Evolutionary conservation across 2,797 vertebrate species (phyloP), one percentile per base, ranked within the genome.

Genomic region (Champsocephalus gunnari): DNA sequence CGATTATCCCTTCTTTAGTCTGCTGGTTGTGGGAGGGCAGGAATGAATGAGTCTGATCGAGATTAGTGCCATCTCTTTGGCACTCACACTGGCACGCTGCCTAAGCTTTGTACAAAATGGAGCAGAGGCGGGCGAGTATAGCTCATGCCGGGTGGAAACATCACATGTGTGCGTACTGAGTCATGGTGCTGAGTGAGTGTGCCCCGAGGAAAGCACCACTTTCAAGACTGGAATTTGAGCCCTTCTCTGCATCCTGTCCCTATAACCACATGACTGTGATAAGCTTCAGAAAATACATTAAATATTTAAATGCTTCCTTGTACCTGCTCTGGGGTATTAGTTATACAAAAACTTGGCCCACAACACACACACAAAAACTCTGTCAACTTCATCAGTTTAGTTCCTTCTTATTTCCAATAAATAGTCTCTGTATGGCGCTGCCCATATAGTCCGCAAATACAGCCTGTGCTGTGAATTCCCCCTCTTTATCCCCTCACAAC

Each of bases 401-500:
- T 67, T 82, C 54, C 41, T 70, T 70, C 53, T 67, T 50, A 63
- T 60, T 77, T 34, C 89, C 92, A 94, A 94, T 92, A 94, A 61
- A 88, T 90, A 93, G 93, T 94, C 69, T 83, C 82, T 84, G 76
- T 79, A 67, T 44, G 51, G 60, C 92, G 87, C 83, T 85, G 89
- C 91, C 91, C 85, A 92, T 62, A 61, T 67, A 79, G 88, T 87
- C 75, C 47, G 9, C 89, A 92, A 93, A 89, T 90, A 93, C 89
- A 92, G 92, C 71, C 65, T 85, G 92, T 81, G 91, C 93, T 94
- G 92, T 91, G 91, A 78, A 58, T 80, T 88, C 93, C 95, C 89
- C 91, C 87, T 92, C 89, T 92, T 93, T 90, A 94, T 93, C 93
- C 94, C 89, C 90, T 95, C 93, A 92, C 88, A 93, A 93, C 92